Conservation (phyloP, 2,113 vertebrate species). For the Oxyruncus cristatus region DNA sequence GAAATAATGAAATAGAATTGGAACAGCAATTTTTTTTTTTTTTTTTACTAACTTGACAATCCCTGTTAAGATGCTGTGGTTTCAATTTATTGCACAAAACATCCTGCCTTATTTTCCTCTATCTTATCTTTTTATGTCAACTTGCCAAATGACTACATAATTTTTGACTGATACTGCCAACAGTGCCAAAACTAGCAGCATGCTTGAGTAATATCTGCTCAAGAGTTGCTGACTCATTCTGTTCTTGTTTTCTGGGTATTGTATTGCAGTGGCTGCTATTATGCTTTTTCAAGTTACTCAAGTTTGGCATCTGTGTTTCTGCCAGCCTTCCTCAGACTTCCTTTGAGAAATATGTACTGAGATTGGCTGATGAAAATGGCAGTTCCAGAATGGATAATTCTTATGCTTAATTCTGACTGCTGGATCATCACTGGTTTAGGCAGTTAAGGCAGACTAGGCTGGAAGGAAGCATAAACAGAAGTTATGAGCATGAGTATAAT, state of each 20-base stretch:
- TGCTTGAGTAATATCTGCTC: background rate
- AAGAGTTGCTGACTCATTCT: background rate
- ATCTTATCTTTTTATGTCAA: conserved; percentile 14
- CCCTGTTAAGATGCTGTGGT: background rate
- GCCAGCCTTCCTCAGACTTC: background rate
- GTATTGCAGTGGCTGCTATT: background rate
- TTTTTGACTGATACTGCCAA: background rate
- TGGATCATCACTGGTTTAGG: background rate
- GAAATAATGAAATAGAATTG: conserved; percentile 3
- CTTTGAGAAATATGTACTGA: background rate
- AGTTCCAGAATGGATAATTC: background rate
- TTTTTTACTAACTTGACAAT: background rate
- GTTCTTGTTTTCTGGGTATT: background rate
- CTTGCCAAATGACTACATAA: background rate
- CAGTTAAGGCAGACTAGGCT: background rate
- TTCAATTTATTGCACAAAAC: background rate
- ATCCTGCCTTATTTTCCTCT: background rate
- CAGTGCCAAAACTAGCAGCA: background rate
- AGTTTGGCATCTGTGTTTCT: background rate
- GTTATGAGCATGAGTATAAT: background rate
- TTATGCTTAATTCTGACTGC: background rate
- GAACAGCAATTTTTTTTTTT: background rate
- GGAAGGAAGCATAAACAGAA: background rate
- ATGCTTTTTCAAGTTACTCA: background rate
- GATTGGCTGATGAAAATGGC: background rate